Conservation (phyloP, 2,113 vertebrate species). For the Syngnathoides biaculeatus region DNA sequence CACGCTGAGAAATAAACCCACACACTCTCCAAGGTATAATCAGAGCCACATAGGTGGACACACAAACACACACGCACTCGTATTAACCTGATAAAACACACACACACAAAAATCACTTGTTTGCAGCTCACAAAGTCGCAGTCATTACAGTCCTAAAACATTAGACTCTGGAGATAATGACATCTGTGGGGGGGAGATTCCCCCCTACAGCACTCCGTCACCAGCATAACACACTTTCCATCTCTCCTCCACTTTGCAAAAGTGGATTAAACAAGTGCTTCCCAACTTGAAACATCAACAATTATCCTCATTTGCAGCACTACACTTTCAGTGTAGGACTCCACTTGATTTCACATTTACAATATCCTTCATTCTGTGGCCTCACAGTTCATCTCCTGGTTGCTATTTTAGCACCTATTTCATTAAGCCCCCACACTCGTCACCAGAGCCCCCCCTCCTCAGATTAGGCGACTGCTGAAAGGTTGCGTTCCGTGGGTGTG, state of each 20-base stretch:
- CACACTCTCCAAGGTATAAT: conserved; percentile 31
- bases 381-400: neutral
- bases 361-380: neutral
- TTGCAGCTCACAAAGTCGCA: conserved; percentile 47
- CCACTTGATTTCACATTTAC: conserved; percentile 1
- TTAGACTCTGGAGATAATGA: conserved; percentile 52
- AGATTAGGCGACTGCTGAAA: neutral
- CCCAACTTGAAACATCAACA: neutral
- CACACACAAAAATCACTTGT: conserved; percentile 26
- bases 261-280: neutral
- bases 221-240: conserved; percentile 24
- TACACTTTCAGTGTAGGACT: neutral
- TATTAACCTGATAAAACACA: conserved; percentile 22
- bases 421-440: neutral
- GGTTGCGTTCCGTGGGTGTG: neutral
- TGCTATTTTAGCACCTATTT: conserved; percentile 9
- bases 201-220: neutral
- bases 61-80: conserved; percentile 5
- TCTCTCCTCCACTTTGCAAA: neutral
- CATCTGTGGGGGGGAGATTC: conserved; percentile 30
- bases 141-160: conserved; percentile 42
- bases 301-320: neutral
- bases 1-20: conserved; percentile 42
- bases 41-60: conserved; percentile 26
- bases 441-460: neutral